Conservation (phyloP, 2,888 invertebrate species). For the Apotomis capreana region DNA sequence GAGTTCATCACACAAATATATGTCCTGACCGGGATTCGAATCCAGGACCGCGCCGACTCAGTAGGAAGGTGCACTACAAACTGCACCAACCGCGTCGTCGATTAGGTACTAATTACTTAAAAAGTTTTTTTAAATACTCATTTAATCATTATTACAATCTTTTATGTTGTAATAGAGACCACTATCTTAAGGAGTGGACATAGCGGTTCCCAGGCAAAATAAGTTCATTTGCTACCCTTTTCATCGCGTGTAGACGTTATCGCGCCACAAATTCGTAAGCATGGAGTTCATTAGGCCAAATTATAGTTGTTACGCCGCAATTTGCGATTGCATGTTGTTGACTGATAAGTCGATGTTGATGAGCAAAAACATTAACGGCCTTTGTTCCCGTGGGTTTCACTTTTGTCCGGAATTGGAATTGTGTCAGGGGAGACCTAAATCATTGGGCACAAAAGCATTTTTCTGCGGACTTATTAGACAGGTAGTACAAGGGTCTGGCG, state of each 20-base stretch:
- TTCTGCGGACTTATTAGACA: slow-evolving; percentile 31
- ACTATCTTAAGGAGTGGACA: slow-evolving; percentile 48
- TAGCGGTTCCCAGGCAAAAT: slow-evolving; percentile 51
- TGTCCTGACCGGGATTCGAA: too few species aligned
- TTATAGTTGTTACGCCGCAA: slow-evolving; percentile 66
- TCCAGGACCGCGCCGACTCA: too few species aligned
- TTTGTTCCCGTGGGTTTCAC: slow-evolving; percentile 48
- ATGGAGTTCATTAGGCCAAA: slow-evolving; percentile 67
- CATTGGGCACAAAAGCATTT: slow-evolving; percentile 15
- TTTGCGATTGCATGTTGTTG: slow-evolving; percentile 64
- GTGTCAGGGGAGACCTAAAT: slow-evolving; percentile 42
- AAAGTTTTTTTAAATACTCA: too few species aligned
- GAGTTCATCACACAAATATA: too few species aligned
- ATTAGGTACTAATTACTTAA: too few species aligned
- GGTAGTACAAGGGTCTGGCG: slow-evolving; percentile 13
- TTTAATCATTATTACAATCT: too few species aligned
- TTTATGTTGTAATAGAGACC: too few species aligned
- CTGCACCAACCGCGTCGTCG: too few species aligned
- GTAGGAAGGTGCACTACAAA: too few species aligned
- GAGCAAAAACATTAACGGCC: slow-evolving; percentile 56
- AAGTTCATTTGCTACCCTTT: slow-evolving; percentile 47
- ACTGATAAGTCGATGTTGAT: slow-evolving; percentile 52
- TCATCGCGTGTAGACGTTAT: slow-evolving; percentile 60
- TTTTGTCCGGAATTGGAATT: slow-evolving; percentile 42
- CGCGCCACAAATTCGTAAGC: slow-evolving; percentile 57